These are phyloP conservation scores for Chaetodon trifascialis DNA, from an alignment of 2,113 vertebrate genomes.

Conservation along the genomic window DNA sequence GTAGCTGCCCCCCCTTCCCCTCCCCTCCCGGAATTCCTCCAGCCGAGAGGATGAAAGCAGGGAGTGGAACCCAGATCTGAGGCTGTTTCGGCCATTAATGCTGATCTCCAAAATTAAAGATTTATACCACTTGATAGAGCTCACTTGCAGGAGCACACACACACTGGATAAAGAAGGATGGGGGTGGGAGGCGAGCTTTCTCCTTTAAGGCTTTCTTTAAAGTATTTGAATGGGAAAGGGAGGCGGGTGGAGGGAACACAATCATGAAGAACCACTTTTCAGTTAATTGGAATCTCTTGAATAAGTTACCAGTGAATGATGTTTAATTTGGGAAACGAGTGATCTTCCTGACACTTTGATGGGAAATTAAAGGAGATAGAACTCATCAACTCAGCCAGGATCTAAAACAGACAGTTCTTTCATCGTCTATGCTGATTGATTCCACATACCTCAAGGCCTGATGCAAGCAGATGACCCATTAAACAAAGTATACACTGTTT, in stretches of 20 bases:
- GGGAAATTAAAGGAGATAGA: slow-evolving; percentile 90
- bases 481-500: slow-evolving; percentile 5
- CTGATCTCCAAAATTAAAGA: slow-evolving; percentile 93
- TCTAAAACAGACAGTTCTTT: slow-evolving; percentile 18
- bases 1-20: neutral
- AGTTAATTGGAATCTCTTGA: slow-evolving; percentile 92
- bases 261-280: slow-evolving; percentile 89
- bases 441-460: slow-evolving; percentile 27
- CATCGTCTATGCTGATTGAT: slow-evolving; percentile 41
- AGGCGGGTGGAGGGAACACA: slow-evolving; percentile 79
- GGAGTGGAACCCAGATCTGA: slow-evolving; percentile 85
- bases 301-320: slow-evolving; percentile 91
- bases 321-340: slow-evolving; percentile 92
- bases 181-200: slow-evolving; percentile 64
- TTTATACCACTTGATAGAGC: slow-evolving; percentile 90
- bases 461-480: neutral
- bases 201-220: slow-evolving; percentile 83
- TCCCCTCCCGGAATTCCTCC: slow-evolving; percentile 85
- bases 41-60: slow-evolving; percentile 85
- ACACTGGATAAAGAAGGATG: slow-evolving; percentile 52
- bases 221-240: slow-evolving; percentile 82
- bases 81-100: slow-evolving; percentile 89
- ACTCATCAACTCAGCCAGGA: slow-evolving; percentile 82
- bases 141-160: slow-evolving; percentile 73
- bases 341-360: slow-evolving; percentile 91